These are phyloP conservation scores for Phalloptychus januarius DNA, from an alignment of 2,797 vertebrate genomes.

Conservation along the genomic window DNA sequence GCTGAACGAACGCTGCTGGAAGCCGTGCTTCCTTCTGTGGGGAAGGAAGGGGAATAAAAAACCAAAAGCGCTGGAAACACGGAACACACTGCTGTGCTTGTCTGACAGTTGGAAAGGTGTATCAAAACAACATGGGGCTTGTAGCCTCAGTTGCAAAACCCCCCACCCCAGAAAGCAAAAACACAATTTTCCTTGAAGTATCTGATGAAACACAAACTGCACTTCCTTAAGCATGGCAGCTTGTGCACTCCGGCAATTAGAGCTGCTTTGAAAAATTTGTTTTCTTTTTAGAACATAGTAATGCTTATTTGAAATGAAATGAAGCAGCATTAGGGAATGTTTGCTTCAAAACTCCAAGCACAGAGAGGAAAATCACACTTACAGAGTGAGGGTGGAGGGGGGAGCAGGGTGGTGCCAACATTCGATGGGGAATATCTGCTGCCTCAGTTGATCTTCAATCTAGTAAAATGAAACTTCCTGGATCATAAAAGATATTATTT, in stretches of 20 bases:
- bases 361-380: conserved; percentile 10
- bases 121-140: conserved; percentile 22
- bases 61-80: conserved; percentile 1
- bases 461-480: conserved; percentile 47
- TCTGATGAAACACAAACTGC: conserved; percentile 19
- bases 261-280: conserved; percentile 50
- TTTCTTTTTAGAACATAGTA: conserved; percentile 39
- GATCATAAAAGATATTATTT: conserved; percentile 22
- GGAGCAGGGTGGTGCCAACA: conserved; percentile 16
- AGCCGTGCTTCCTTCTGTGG: conserved; percentile 40
- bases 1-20: conserved; percentile 49
- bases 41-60: conserved; percentile 15
- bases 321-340: conserved; percentile 37
- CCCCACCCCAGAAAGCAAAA: neutral
- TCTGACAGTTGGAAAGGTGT: conserved; percentile 32
- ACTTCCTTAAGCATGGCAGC: conserved; percentile 31
- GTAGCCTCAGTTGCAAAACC: conserved; percentile 11
- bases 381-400: neutral
- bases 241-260: conserved; percentile 42
- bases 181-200: conserved; percentile 39
- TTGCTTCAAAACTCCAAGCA: conserved; percentile 48
- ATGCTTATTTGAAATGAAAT: conserved; percentile 35
- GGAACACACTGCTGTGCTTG: conserved; percentile 18
- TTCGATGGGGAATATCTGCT: conserved; percentile 16
- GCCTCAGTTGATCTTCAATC: conserved; percentile 32